Conservation (phyloP, 2,888 invertebrate species). For the Synergus japonicus region DNA sequence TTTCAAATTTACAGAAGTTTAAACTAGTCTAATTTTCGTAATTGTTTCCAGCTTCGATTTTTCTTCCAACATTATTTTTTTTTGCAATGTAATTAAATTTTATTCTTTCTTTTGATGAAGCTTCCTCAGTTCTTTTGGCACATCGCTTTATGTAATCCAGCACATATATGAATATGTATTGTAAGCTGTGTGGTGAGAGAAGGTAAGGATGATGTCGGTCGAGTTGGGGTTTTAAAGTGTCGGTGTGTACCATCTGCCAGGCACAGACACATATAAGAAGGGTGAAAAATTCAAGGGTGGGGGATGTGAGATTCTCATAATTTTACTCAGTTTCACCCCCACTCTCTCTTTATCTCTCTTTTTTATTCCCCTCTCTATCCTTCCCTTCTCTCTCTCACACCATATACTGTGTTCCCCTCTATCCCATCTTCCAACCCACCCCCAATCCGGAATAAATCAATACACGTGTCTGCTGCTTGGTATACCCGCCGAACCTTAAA, state of each 20-base stretch:
- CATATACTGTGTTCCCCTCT: slow-evolving; percentile 44
- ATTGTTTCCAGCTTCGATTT: background rate
- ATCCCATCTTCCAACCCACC: slow-evolving; percentile 54
- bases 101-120: background rate
- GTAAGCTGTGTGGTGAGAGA: background rate
- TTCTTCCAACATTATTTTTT: background rate
- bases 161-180: background rate
- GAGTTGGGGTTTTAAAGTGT: slow-evolving; percentile 47
- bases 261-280: slow-evolving; percentile 51
- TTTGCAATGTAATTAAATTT: background rate
- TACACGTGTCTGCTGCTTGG: slow-evolving; percentile 76
- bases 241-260: slow-evolving; percentile 65
- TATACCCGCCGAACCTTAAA: slow-evolving; percentile 67
- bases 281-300: slow-evolving; percentile 42
- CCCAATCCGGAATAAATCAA: slow-evolving; percentile 75
- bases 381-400: slow-evolving; percentile 45
- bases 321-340: slow-evolving; percentile 53
- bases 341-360: slow-evolving; percentile 44
- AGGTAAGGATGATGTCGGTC: background rate
- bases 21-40: too few relatives aligned
- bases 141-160: background rate
- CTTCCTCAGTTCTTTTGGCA: background rate
- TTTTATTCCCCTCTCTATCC: slow-evolving; percentile 44
- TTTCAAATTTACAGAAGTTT: too few relatives aligned
- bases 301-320: slow-evolving; percentile 58